A percentile compares a stretch with the other conserved stretches of the same genome.
phyloP scores from a whole-genome alignment of 2,888 invertebrate species.

The Parnassius smintheus region DNA sequence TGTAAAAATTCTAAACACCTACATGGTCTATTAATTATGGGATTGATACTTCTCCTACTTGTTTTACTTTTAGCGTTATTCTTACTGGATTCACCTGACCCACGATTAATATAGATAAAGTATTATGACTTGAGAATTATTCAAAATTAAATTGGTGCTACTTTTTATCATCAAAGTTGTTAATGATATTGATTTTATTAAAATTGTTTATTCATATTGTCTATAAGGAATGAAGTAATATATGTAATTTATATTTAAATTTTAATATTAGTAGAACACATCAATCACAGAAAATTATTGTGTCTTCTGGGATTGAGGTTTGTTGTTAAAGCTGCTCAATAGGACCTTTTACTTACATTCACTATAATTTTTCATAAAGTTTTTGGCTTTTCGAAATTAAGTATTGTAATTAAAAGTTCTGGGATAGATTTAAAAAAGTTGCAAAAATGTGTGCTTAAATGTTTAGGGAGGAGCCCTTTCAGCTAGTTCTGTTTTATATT shows the following conservation, averaged over 20 bases:
- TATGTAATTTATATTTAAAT: conserved; percentile 20
- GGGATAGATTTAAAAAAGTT: background rate
- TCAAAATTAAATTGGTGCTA: conserved; percentile 68
- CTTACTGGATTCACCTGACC: too few species aligned
- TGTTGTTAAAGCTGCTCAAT: background rate
- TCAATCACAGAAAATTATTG: conserved; percentile 10
- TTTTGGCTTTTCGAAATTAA: background rate
- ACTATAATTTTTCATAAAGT: background rate
- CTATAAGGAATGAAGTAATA: conserved; percentile 17
- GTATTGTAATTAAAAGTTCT: background rate
- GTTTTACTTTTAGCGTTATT: conserved; percentile 5
- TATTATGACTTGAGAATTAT: background rate
- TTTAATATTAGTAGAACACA: conserved; percentile 1
- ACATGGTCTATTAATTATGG: too few species aligned
- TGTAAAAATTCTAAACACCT: too few species aligned
- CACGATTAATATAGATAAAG: too few species aligned
- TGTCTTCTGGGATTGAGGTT: background rate
- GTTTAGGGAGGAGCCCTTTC: background rate
- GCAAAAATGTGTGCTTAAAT: background rate
- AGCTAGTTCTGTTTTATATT: background rate
- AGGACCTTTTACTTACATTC: background rate
- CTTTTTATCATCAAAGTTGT: conserved; percentile 43
- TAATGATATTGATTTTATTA: conserved; percentile 26
- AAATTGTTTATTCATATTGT: conserved; percentile 14
- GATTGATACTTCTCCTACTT: background rate